phyloP scores from a whole-genome alignment of 2,113 vertebrate species.

The Rhipidura dahli region DNA sequence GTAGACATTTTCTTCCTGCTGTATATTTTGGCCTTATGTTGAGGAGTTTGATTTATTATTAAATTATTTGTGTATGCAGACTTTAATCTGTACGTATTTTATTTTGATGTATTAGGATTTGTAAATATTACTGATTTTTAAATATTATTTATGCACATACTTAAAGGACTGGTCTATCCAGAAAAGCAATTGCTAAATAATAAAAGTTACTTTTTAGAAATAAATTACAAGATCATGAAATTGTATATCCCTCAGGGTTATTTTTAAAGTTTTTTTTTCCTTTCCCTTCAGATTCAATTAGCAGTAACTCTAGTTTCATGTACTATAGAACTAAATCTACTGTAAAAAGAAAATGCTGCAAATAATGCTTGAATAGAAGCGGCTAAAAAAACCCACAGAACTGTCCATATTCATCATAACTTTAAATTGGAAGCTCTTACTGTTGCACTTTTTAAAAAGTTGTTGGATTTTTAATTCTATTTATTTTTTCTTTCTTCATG shows the following conservation, averaged over 20 bases:
- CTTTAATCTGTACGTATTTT: constrained; percentile 74
- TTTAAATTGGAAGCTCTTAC: constrained; percentile 42
- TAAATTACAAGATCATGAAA: constrained; percentile 72
- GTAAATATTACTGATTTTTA: constrained; percentile 77
- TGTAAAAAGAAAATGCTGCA: constrained; percentile 65
- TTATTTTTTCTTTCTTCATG: constrained; percentile 65
- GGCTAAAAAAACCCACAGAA: constrained; percentile 39
- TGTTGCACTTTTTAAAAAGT: constrained; percentile 63
- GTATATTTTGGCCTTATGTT: constrained; percentile 61
- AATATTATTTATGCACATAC: constrained; percentile 81
- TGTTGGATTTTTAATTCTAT: constrained; percentile 64
- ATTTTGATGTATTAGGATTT: constrained; percentile 75
- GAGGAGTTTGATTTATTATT: constrained; percentile 72
- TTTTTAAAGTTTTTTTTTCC: constrained; percentile 46
- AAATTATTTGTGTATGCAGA: constrained; percentile 79
- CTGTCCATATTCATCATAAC: constrained; percentile 14
- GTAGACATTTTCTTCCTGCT: constrained; percentile 39
- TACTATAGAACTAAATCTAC: constrained; percentile 62
- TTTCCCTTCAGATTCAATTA: constrained; percentile 48
- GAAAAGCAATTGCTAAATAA: constrained; percentile 74
- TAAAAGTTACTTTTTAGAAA: constrained; percentile 74
- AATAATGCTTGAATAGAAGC: constrained; percentile 51
- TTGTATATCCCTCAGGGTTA: constrained; percentile 81
- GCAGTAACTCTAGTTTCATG: constrained; percentile 49
- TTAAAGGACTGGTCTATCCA: constrained; percentile 73